Evolutionary conservation across 2,888 invertebrate genomes (phyloP), one percentile per base, ranked within the genome.

Genomic region (Tetragonisca angustula): DNA sequence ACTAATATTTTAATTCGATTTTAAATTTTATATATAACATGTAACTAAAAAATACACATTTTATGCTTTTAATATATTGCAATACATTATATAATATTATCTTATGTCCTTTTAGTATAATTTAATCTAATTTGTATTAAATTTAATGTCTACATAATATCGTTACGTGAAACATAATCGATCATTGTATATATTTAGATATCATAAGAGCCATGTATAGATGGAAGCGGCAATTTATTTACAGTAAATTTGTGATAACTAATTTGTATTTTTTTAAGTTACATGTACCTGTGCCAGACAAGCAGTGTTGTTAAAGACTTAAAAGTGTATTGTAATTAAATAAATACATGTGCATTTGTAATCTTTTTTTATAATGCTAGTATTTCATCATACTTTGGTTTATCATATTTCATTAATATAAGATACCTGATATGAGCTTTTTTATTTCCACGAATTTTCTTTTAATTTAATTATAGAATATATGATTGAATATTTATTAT

Each of bases 281-380:
- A 76, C 79, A 80, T 80, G 91, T 91, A 92, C 90, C 91, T 91
- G 89, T 90, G 88, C 90, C 86, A 88, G 86, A 68, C 87, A 83
- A 86, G 79, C 84, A 87, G 81, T 88, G 84, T 89, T 86, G 81
- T 80, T 78, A 81, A 84, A 84, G 75, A 84, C 69, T 79, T 72
- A 71, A 71, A 79, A 71, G 52, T 69, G 43, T 76, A 79, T 80
- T 64, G 52, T 73, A 80, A 77, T 73, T 64, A 27, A 76, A 85
- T 68, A 76, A 80, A 83, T 83, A 79, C 74, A 73, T 43, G 24
- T 70, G 83, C 83, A 85, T 83, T 83, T 84, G 79, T 72, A 76
- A 79, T 73, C 32, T 73, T 65, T 85, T 32, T 76, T 70, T 71
- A 52, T 71, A 78, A 75, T 43, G 27, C 36, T 62, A 62, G 15